These are phyloP conservation scores for Agrotis puta DNA, from an alignment of 2,888 invertebrate species.

Conservation along the genomic window DNA sequence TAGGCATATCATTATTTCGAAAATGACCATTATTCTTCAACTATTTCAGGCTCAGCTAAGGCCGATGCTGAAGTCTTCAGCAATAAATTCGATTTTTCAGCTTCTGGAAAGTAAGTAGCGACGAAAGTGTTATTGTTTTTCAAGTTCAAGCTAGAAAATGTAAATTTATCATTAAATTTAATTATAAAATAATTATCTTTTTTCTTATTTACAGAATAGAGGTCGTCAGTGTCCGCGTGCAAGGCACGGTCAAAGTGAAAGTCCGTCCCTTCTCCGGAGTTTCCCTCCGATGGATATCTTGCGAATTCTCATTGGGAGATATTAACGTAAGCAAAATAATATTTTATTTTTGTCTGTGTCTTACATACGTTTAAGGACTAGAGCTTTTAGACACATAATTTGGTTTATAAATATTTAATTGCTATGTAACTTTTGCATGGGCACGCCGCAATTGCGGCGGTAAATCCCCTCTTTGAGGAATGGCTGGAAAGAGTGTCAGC, in stretches of 20 bases:
- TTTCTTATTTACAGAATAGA: constrained; percentile 65
- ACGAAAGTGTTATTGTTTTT: neutral
- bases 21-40: neutral
- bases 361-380: too few species aligned
- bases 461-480: too few species aligned
- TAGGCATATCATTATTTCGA: neutral
- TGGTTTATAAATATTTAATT: too few species aligned
- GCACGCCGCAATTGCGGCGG: too few species aligned
- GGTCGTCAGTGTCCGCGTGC: constrained; percentile 68
- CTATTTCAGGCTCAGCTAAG: constrained; percentile 48
- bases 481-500: too few species aligned
- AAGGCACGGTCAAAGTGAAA: constrained; percentile 68
- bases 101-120: constrained; percentile 60
- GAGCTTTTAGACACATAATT: too few species aligned
- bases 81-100: constrained; percentile 25
- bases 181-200: neutral
- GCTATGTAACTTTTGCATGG: too few species aligned
- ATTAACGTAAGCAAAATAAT: constrained; percentile 70
- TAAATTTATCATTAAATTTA: too few species aligned
- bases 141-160: neutral
- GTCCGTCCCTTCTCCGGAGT: constrained; percentile 77
- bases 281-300: constrained; percentile 68
- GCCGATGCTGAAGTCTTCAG: constrained; percentile 51
- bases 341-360: too few species aligned
- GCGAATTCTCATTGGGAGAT: constrained; percentile 69